Evolutionary conservation across 1,140 invertebrate genomes (phyloP).

Genomic region (Octopus bimaculoides): DNA sequence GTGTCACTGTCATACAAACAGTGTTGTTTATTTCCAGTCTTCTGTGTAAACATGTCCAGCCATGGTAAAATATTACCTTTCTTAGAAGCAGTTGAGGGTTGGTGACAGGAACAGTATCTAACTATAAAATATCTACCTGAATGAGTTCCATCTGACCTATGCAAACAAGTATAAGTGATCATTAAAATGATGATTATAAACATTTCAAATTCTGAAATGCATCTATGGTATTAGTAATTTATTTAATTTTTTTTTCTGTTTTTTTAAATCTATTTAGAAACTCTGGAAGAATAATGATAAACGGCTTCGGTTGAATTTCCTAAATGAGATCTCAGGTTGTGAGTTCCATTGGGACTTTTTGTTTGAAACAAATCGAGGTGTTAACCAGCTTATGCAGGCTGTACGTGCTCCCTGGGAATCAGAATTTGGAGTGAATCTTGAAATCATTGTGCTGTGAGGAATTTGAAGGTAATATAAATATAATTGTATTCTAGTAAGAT

Average conservation of each 20-base stretch:
- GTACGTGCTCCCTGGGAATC: conserved; percentile 45
- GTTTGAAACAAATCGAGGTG: conserved; percentile 34
- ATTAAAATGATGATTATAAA: neutral
- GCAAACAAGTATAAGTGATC: neutral
- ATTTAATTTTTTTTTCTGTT: neutral
- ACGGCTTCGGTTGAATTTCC: conserved; percentile 37
- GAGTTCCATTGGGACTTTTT: conserved; percentile 41
- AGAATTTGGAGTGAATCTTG: conserved; percentile 47
- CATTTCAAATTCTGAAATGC: neutral
- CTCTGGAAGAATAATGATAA: conserved; percentile 32
- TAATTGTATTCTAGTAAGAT: too few species aligned
- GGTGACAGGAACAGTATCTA: neutral
- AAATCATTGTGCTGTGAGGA: conserved; percentile 19
- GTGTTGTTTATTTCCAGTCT: too few species aligned
- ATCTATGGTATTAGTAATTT: neutral
- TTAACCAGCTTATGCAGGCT: conserved; percentile 36
- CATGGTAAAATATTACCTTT: too few species aligned
- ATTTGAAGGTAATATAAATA: too few species aligned
- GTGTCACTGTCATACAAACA: too few species aligned
- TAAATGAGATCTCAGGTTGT: conserved; percentile 38
- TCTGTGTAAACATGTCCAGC: too few species aligned
- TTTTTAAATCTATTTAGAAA: conserved; percentile 32
- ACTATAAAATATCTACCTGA: too few species aligned
- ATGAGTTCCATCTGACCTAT: too few species aligned
- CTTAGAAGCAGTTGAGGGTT: neutral